Evolutionary conservation across 2,888 invertebrate genomes (phyloP).

Genomic region (Andrena camellia): DNA sequence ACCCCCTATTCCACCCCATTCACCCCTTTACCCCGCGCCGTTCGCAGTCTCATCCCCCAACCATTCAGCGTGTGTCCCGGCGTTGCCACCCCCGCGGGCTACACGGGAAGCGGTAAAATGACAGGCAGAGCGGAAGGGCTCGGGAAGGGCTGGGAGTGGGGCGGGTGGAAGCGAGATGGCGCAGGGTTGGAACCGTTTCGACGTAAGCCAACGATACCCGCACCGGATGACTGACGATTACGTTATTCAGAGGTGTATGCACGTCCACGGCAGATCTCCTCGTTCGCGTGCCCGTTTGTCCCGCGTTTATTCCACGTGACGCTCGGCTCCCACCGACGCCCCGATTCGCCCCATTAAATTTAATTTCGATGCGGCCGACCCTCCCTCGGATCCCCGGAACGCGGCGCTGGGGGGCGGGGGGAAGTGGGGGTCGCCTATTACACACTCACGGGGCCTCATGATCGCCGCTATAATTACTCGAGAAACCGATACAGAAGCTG

Average conservation of each 20-base stretch:
- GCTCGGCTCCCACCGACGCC: constrained; percentile 59
- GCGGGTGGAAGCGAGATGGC: constrained; percentile 9
- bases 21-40: background rate
- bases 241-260: constrained; percentile 72
- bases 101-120: constrained; percentile 24
- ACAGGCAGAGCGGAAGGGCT: constrained; percentile 3
- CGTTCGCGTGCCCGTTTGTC: constrained; percentile 65
- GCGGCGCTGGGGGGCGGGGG: no score
- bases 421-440: constrained; percentile 56
- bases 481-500: constrained; percentile 39
- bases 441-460: constrained; percentile 54
- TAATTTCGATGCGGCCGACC: constrained; percentile 75
- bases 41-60: constrained; percentile 66
- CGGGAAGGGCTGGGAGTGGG: background rate
- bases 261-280: constrained; percentile 55
- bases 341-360: constrained; percentile 84
- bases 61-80: constrained; percentile 70
- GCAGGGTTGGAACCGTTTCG: constrained; percentile 54
- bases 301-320: constrained; percentile 67
- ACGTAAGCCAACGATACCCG: constrained; percentile 74
- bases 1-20: background rate
- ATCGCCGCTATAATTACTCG: constrained; percentile 55
- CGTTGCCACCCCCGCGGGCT: constrained; percentile 63
- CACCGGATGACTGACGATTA: constrained; percentile 78
- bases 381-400: constrained; percentile 60